Evolutionary conservation across 2,888 invertebrate genomes (phyloP).

Genomic region (Venustoraphidia nigricollis): DNA sequence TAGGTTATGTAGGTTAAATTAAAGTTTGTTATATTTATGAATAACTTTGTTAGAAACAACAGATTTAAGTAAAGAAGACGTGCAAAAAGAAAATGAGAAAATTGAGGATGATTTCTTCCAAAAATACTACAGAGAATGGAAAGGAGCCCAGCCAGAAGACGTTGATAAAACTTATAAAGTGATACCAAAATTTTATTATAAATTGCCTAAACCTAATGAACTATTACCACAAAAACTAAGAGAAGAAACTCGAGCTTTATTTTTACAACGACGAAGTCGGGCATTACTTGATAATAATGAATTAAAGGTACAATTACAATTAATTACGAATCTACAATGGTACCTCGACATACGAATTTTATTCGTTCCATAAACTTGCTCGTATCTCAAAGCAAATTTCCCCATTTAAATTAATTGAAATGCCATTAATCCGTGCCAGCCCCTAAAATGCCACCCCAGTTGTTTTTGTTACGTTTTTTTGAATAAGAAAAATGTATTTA

Average conservation of each 20-base stretch:
- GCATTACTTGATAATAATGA: slow-evolving; percentile 79
- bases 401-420: too few relatives aligned
- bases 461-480: too few relatives aligned
- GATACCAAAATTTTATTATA: slow-evolving; percentile 62
- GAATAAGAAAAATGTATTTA: too few relatives aligned
- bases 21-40: slow-evolving; percentile 39
- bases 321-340: neutral
- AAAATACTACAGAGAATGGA: slow-evolving; percentile 31
- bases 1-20: neutral
- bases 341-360: too few relatives aligned
- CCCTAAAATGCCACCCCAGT: too few relatives aligned
- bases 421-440: too few relatives aligned
- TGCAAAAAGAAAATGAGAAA: slow-evolving; percentile 26
- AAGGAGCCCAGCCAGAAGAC: slow-evolving; percentile 32
- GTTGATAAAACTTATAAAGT: slow-evolving; percentile 34
- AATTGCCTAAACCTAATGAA: slow-evolving; percentile 63
- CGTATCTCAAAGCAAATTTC: too few relatives aligned
- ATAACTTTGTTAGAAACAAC: slow-evolving; percentile 37
- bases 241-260: slow-evolving; percentile 78
- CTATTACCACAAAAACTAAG: slow-evolving; percentile 63
- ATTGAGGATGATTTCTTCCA: slow-evolving; percentile 38
- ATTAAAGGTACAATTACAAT: slow-evolving; percentile 30
- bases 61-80: slow-evolving; percentile 24
- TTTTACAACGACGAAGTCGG: slow-evolving; percentile 70
- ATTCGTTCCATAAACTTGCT: too few relatives aligned